Conservation (phyloP, 2,888 invertebrate genomes). For the Eristalis arbustorum region DNA sequence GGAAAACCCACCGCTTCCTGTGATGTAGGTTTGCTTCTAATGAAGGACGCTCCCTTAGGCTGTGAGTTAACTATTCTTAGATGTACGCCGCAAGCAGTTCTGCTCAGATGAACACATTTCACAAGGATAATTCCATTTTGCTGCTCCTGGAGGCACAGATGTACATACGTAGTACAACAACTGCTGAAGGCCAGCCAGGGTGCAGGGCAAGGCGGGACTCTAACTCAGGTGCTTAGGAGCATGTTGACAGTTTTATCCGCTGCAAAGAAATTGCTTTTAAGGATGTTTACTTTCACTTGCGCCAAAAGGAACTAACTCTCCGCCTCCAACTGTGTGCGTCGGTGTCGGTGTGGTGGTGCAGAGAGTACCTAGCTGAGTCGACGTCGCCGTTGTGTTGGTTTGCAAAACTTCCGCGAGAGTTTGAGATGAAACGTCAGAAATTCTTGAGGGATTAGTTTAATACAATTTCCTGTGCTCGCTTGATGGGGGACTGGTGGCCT, state of each 20-base stretch:
- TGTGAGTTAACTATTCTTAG: conserved; percentile 37
- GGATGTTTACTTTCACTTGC: conserved; percentile 64
- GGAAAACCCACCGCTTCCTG: conserved; percentile 12
- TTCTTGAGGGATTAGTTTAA: conserved; percentile 64
- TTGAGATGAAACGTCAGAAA: conserved; percentile 63
- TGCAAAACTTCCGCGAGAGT: not conserved
- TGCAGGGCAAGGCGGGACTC: conserved; percentile 6
- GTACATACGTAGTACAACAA: not conserved
- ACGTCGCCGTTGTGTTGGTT: not conserved
- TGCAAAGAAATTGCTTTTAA: conserved; percentile 56
- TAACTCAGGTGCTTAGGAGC: conserved; percentile 63
- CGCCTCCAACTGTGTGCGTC: not conserved
- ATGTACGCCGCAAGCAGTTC: conserved; percentile 11
- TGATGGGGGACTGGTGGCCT: not conserved
- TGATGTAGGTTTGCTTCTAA: conserved; percentile 9
- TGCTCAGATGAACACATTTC: conserved; percentile 16
- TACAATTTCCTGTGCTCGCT: conserved; percentile 53
- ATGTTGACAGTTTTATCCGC: conserved; percentile 64
- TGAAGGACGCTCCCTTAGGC: conserved; percentile 48
- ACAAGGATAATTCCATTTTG: conserved; percentile 33
- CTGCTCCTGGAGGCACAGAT: conserved; percentile 15
- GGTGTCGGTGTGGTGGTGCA: not conserved
- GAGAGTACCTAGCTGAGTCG: not conserved
- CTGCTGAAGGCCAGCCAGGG: not conserved
- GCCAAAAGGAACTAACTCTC: conserved; percentile 33